Evolutionary conservation across 2,888 invertebrate species (phyloP).

Genomic region (Lampropteryx suffumata): DNA sequence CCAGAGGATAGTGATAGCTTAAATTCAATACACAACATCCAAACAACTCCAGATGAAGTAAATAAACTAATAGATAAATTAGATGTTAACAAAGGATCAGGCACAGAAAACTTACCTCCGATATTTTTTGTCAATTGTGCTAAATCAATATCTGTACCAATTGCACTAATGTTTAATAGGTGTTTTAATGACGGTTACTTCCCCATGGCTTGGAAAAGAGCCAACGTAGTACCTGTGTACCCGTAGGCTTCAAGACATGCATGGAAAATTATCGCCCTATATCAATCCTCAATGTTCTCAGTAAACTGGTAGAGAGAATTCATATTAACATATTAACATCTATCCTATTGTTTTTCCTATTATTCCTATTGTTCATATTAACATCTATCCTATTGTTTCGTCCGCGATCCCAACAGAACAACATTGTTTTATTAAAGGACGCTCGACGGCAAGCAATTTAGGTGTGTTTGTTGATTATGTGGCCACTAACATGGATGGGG

Average conservation of each 20-base stretch:
- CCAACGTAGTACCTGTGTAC: slow-evolving; percentile 24
- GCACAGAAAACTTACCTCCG: slow-evolving; percentile 23
- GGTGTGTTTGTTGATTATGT: not conserved
- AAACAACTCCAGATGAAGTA: not conserved
- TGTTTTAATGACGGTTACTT: slow-evolving; percentile 25
- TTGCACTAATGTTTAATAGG: slow-evolving; percentile 17
- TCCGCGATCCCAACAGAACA: not conserved
- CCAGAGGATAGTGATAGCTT: not conserved
- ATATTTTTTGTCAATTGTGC: slow-evolving; percentile 22
- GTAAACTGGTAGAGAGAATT: not conserved
- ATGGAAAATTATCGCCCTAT: slow-evolving; percentile 24
- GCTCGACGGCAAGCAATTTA: not conserved
- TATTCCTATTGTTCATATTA: too few species aligned
- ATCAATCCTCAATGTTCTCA: slow-evolving; percentile 2
- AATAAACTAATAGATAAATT: not conserved
- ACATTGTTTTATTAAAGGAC: slow-evolving; percentile 1
- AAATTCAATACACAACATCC: not conserved
- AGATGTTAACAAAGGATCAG: slow-evolving; percentile 15
- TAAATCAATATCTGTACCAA: slow-evolving; percentile 6
- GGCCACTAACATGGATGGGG: not conserved
- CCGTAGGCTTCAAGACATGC: slow-evolving; percentile 18
- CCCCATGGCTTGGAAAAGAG: slow-evolving; percentile 2
- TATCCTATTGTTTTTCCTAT: too few species aligned
- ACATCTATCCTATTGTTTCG: not conserved
- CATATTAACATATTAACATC: too few species aligned